Evolutionary conservation across 2,888 invertebrate species (phyloP).

Genomic region (Strigamia crassipes): DNA sequence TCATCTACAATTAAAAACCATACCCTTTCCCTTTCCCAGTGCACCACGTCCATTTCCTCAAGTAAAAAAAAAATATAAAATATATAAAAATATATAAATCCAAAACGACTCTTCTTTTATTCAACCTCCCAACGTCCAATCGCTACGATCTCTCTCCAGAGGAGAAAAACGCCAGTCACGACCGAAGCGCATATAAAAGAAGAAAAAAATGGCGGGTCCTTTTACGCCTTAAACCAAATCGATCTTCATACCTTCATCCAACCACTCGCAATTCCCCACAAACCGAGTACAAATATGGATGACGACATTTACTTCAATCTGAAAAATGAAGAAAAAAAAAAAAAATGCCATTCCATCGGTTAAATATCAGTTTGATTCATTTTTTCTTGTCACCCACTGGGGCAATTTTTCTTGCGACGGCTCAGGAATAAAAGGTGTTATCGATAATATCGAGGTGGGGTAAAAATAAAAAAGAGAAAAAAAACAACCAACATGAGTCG

Average conservation of each 20-base stretch:
- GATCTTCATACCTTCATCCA: slow-evolving; percentile 2
- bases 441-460: slow-evolving; percentile 13
- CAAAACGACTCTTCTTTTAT: not conserved
- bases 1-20: not conserved
- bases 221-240: slow-evolving; percentile 28
- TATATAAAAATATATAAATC: not conserved
- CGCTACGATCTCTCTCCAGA: slow-evolving; percentile 7
- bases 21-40: not conserved
- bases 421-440: not conserved
- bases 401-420: not conserved
- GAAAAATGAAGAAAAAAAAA: not conserved
- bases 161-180: not conserved
- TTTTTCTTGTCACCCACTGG: not conserved
- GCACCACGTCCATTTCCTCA: not conserved
- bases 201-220: slow-evolving; percentile 8
- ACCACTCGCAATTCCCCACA: not conserved
- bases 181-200: not conserved
- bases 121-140: not conserved
- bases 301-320: slow-evolving; percentile 3
- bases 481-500: slow-evolving; percentile 15
- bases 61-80: not conserved
- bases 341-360: not conserved
- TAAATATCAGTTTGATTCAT: not conserved
- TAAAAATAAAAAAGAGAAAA: not conserved
- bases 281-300: not conserved